These are phyloP conservation scores for Ceryle rudis DNA, from an alignment of 2,797 vertebrate genomes.

Conservation along the genomic window DNA sequence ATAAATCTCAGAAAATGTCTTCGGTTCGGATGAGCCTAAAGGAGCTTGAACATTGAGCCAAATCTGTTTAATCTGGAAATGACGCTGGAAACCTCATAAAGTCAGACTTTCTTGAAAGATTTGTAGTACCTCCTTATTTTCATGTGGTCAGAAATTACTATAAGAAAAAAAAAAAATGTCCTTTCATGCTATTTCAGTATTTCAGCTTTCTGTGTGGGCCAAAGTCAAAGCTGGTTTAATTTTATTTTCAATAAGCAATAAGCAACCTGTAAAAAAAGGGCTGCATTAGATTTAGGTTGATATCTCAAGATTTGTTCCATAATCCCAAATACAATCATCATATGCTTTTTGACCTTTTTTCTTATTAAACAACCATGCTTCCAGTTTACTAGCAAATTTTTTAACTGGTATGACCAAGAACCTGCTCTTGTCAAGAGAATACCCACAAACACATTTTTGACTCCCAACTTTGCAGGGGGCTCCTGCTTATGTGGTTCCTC, in stretches of 20 bases:
- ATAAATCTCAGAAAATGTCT: constrained; percentile 19
- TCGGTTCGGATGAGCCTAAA: not conserved
- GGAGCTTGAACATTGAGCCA: not conserved
- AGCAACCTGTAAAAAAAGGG: not conserved
- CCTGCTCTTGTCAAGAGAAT: not conserved
- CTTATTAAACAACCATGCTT: not conserved
- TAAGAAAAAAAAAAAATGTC: constrained; percentile 22
- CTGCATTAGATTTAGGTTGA: not conserved
- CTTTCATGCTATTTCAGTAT: constrained; percentile 7
- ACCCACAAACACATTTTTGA: not conserved
- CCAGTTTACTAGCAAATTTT: not conserved
- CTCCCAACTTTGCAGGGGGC: fast-evolving
- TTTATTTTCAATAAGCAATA: not conserved
- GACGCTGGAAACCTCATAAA: constrained; percentile 33
- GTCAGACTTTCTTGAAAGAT: constrained; percentile 30
- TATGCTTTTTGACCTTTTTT: not conserved
- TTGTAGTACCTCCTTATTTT: constrained; percentile 35
- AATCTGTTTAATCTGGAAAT: constrained; percentile 52
- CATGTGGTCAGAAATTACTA: constrained; percentile 30
- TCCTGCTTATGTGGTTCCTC: not conserved
- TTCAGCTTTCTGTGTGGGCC: not conserved
- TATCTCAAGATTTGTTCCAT: not conserved
- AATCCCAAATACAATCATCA: not conserved
- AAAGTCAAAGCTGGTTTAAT: not conserved
- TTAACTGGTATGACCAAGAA: not conserved